Percentiles rank a stretch among this genome's conserved stretches.
These are phyloP conservation scores for Gambelia wislizenii DNA, from an alignment of 2,797 vertebrate genomes.

Conservation along the genomic window DNA sequence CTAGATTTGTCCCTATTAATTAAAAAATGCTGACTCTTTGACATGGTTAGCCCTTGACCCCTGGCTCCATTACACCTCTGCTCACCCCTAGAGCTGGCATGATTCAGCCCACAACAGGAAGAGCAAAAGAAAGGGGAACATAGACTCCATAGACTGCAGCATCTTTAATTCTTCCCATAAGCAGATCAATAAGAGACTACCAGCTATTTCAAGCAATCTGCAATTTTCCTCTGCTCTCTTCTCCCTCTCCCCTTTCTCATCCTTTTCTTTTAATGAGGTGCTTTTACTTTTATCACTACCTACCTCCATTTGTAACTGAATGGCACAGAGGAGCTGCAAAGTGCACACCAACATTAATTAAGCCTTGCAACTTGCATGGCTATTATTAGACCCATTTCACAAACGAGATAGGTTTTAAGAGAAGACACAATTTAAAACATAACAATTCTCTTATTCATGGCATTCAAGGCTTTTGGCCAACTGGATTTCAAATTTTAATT, in stretches of 20 bases:
- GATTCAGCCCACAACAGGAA: too few species aligned
- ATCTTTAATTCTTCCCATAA: neutral
- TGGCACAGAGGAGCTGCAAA: slow-evolving; percentile 24
- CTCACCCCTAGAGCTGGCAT: too few species aligned
- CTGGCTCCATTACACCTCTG: too few species aligned
- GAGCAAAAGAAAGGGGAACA: neutral
- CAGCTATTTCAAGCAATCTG: neutral
- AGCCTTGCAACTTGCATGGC: slow-evolving; percentile 1
- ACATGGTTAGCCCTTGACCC: too few species aligned
- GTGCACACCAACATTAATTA: slow-evolving; percentile 28
- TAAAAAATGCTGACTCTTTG: too few species aligned
- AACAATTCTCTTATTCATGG: neutral
- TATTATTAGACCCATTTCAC: slow-evolving; percentile 40
- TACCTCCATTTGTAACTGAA: slow-evolving; percentile 32
- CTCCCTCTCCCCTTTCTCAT: neutral
- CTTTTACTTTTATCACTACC: slow-evolving; percentile 32
- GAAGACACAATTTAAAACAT: slow-evolving; percentile 17
- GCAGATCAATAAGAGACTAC: neutral
- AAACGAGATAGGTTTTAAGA: slow-evolving; percentile 33
- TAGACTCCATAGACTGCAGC: neutral
- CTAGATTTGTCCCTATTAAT: too few species aligned
- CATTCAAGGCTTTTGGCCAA: slow-evolving; percentile 22
- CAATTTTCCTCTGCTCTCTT: neutral
- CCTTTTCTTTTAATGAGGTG: slow-evolving; percentile 40
- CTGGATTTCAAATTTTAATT: slow-evolving; percentile 28